phyloP scores from a whole-genome alignment of 2,797 vertebrate genomes.

The Cynodonichthys magdalenae region DNA sequence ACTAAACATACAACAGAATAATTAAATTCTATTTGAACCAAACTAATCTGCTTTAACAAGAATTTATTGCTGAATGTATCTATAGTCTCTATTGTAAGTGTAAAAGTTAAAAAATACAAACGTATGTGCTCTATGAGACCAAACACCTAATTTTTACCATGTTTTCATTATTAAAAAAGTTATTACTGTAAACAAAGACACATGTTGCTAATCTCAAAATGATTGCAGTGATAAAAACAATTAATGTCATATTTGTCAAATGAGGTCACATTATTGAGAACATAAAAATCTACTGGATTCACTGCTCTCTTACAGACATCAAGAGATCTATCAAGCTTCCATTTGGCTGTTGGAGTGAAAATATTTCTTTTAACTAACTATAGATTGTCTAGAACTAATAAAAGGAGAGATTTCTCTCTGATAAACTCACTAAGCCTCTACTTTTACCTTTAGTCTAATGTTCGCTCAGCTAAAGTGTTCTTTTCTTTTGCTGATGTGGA shows the following conservation, averaged over 20 bases:
- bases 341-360: conserved; percentile 7
- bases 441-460: conserved; percentile 54
- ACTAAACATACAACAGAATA: too few species aligned
- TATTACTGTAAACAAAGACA: conserved; percentile 4
- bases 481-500: conserved; percentile 49
- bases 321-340: conserved; percentile 2
- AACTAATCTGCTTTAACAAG: too few species aligned
- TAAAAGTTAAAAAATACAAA: too few species aligned
- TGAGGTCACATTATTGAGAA: too few species aligned
- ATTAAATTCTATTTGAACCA: too few species aligned
- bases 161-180: neutral
- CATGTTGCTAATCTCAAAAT: neutral
- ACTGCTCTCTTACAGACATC: conserved; percentile 5
- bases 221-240: too few species aligned
- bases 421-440: conserved; percentile 44
- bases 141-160: neutral
- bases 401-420: conserved; percentile 7
- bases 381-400: conserved; percentile 14
- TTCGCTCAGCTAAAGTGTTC: conserved; percentile 42
- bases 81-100: too few species aligned
- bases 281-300: too few species aligned
- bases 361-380: conserved; percentile 34
- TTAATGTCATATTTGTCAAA: too few species aligned
- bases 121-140: too few species aligned
- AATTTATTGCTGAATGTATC: too few species aligned